Percentiles rank a stretch among this genome's conserved stretches.
Conservation (phyloP, 2,113 vertebrate genomes). For the Oriolus oriolus region DNA sequence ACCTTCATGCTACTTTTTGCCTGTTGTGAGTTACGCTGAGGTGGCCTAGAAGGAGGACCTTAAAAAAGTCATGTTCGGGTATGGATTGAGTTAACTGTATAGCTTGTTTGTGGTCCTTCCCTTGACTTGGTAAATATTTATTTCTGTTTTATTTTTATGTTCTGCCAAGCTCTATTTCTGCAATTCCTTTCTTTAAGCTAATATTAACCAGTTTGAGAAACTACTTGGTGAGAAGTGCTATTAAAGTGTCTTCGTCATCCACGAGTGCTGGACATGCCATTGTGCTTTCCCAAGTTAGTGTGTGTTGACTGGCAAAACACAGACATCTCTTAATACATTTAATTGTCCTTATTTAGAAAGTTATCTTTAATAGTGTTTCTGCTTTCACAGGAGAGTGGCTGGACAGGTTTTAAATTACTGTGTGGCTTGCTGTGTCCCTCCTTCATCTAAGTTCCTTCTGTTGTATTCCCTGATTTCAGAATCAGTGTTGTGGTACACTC, state of each 20-base stretch:
- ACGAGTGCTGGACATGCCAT: rapidly evolving
- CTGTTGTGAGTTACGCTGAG: background rate
- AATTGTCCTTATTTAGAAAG: background rate
- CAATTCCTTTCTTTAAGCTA: background rate
- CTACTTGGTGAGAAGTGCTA: background rate
- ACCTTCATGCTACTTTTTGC: background rate
- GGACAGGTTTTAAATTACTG: background rate
- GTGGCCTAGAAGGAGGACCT: background rate
- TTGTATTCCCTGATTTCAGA: background rate
- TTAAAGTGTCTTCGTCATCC: background rate
- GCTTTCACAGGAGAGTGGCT: background rate
- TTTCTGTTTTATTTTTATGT: background rate
- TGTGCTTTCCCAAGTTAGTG: background rate
- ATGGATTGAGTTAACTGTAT: background rate
- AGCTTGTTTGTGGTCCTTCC: background rate
- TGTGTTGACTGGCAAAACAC: background rate
- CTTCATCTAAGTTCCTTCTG: background rate
- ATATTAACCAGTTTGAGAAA: background rate
- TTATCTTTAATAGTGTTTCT: background rate
- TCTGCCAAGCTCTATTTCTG: background rate
- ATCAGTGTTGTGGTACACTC: background rate
- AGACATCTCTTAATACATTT: background rate
- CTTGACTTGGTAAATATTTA: background rate
- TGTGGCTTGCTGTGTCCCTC: background rate
- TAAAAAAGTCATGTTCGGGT: background rate